Percentiles rank a stretch among this genome's conserved stretches.
These are phyloP conservation scores for Tetramorium bicarinatum DNA, from an alignment of 2,888 invertebrate genomes.

Conservation along the genomic window DNA sequence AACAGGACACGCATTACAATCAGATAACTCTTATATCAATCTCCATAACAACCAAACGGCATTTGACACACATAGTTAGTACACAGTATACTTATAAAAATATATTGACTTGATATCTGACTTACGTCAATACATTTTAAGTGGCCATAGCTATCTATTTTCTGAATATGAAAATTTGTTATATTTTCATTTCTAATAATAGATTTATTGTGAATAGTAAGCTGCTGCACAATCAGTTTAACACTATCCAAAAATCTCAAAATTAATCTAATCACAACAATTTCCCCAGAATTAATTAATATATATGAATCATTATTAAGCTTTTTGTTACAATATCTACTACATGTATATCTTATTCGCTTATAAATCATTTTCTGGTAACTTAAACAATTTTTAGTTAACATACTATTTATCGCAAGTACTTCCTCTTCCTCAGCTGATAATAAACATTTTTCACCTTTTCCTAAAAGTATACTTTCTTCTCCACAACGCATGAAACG, in stretches of 20 bases:
- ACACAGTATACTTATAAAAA: background rate
- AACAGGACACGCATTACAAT: too few relatives aligned
- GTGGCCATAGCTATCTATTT: background rate
- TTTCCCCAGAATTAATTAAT: constrained; percentile 10
- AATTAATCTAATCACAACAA: background rate
- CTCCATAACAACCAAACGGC: background rate
- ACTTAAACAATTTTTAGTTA: background rate
- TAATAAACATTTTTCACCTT: constrained; percentile 6
- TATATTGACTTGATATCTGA: background rate
- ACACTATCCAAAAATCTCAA: background rate
- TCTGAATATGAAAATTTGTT: background rate
- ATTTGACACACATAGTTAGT: background rate
- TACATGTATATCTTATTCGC: background rate
- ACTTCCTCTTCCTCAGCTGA: background rate
- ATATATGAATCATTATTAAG: constrained; percentile 14
- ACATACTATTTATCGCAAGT: background rate
- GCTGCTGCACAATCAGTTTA: constrained; percentile 2
- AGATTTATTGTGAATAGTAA: background rate
- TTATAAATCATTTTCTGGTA: constrained; percentile 13
- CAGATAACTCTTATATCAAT: background rate
- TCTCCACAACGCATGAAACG: background rate
- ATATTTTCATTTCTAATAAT: constrained; percentile 5
- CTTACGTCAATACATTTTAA: constrained; percentile 10
- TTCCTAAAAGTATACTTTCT: constrained; percentile 27
- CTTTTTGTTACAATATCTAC: constrained; percentile 13